Evolutionary conservation across 2,888 invertebrate genomes (phyloP), one percentile per base, ranked within the genome.

Genomic region (Eueremaeus valkanovi): DNA sequence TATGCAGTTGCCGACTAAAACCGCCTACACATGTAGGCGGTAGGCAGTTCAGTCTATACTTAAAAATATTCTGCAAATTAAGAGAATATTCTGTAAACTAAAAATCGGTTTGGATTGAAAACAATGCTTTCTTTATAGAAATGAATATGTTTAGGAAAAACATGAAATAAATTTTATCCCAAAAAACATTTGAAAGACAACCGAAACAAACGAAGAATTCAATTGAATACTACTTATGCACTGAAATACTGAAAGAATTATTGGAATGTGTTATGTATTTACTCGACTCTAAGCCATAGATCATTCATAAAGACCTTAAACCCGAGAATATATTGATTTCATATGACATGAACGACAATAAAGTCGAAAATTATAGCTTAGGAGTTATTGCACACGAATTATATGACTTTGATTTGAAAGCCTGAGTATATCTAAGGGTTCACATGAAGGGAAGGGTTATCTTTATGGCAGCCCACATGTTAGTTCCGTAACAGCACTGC

Each of bases 401-500:
- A 24, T 55, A 13, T 55, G 27, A 55, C 13, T 27, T 45, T 6
- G 45, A 45, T 45, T 16, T 45, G 45, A 11, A 16, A n/a, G n/a
- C n/a, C n/a, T n/a, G n/a, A n/a, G n/a, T n/a, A n/a, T n/a, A n/a
- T n/a, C n/a, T n/a, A n/a, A n/a, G n/a, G n/a, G n/a, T n/a, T n/a
- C n/a, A n/a, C n/a, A n/a, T n/a, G n/a, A n/a, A n/a, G n/a, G n/a
- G n/a, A n/a, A n/a, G n/a, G n/a, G n/a, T n/a, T n/a, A n/a, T n/a
- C n/a, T n/a, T n/a, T n/a, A n/a, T n/a, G n/a, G n/a, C n/a, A n/a
- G n/a, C n/a, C n/a, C n/a, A n/a, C n/a, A n/a, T n/a, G n/a, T n/a
- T n/a, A n/a, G n/a, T n/a, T n/a, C n/a, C 74, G 76, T 24, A 74
- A 75, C 18, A 74, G 78, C 9, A 76, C 73, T 72, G 75, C 72